Conservation (phyloP, 1,140 invertebrate species). For the Listronotus oregonensis region DNA sequence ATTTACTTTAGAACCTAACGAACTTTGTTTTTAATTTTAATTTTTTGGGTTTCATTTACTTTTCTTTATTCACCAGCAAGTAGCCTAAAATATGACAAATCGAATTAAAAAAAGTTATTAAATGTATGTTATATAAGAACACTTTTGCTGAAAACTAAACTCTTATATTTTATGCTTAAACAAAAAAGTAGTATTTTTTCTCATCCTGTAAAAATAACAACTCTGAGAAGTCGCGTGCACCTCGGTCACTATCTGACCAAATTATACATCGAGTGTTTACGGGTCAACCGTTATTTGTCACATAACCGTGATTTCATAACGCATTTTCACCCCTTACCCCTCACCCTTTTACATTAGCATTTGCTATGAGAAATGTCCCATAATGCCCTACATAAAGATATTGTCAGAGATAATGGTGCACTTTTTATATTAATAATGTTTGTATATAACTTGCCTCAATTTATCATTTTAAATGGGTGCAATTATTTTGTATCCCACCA, state of each 20-base stretch:
- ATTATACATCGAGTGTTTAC: conserved; percentile 52
- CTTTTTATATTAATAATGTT: conserved; percentile 1
- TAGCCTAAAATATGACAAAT: too few species aligned
- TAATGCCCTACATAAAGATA: conserved; percentile 32
- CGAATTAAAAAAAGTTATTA: too few species aligned
- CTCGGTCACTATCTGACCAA: conserved; percentile 48
- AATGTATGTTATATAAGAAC: too few species aligned
- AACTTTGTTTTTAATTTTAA: too few species aligned
- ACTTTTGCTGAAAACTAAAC: too few species aligned
- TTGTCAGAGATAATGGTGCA: conserved; percentile 27
- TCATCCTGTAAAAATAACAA: conserved; percentile 26
- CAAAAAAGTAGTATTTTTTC: background rate
- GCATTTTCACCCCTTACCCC: conserved; percentile 41
- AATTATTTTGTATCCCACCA: too few species aligned
- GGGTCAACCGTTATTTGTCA: conserved; percentile 53
- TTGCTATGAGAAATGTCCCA: conserved; percentile 32
- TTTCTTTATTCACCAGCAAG: too few species aligned
- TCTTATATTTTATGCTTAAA: too few species aligned
- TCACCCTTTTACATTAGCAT: conserved; percentile 32
- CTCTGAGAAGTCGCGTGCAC: conserved; percentile 30
- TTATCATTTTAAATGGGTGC: too few species aligned
- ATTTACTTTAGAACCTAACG: too few species aligned
- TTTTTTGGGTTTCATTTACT: too few species aligned
- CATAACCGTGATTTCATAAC: conserved; percentile 53
- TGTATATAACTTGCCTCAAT: background rate